Base-by-base conservation (phyloP, 2,113 vertebrate genomes). In the Oryzias celebensis region DNA sequence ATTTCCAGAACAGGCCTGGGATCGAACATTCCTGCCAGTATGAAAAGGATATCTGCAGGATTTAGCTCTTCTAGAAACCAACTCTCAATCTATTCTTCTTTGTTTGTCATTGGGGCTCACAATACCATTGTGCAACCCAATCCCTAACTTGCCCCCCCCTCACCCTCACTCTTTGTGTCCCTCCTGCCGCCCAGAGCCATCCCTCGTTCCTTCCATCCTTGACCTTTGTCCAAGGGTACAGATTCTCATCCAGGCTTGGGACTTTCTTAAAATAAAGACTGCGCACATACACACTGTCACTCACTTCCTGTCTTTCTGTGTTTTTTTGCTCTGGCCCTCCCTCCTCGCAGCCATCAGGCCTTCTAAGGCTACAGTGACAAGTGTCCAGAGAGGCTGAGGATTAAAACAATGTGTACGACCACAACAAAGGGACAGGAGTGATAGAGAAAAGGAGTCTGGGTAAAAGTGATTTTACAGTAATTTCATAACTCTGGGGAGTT, bases 241-340 rank as follows among this genome's bases (percentile, higher is more conserved):
- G 78, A 91, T 90, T 90, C 90, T 90, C 71, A 20, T 75, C 72
- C 82, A 78, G 85, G 86, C 85, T 88, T 87, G 83, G 90, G 86
- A 89, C 85, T 78, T 82, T 90, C 89, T 88, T 89, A 90, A 91
- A 91, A 91, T 92, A 91, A 91, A 86, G 77, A 65, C 63, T 58
- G 57, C 62, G 3, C 69, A 64, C 23, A 66, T 61, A 10, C 44
- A 53, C 17, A 45, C 43, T 41, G 44, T 14, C 54, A 18, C 61
- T 14, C 69, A 58, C 62, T 61, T 43, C 71, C 62, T 58, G 55
- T 63, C 65, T 71, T 68, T 73, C 28, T n/a, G 12, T 51, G 52
- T 62, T 15, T 43, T 5, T 63, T 44, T 46, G 4, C 41, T 22
- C 49, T 23, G 42, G 17, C 43, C 14, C 20, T 20, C 28, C 31